Evolutionary conservation across 1,140 invertebrate genomes (phyloP), one percentile per base, ranked within the genome.

Genomic region (Dendrolimus kikuchii): DNA sequence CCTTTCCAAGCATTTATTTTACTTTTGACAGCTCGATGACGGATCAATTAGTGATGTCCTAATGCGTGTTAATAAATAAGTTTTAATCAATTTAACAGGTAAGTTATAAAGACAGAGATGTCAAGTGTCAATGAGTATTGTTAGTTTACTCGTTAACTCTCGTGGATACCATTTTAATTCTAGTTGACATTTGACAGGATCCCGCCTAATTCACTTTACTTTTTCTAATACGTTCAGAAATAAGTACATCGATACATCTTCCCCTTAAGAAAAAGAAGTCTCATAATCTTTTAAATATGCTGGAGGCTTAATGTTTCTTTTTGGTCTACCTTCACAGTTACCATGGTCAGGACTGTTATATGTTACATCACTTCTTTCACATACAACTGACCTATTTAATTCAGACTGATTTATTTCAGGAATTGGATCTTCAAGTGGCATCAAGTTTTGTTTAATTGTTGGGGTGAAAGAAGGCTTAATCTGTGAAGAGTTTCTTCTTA

Each of bases 401-500:
- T 42, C 41, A 7, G 41, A 42, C 41, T 7, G 6, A 42, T 42
- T 42, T 7, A 4, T 42, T 2, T 42, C 41, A 7, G n/a, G 41
- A n/a, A 3, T 42, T n/a, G 6, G 41, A 42, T 2, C n/a, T 42
- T 42, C n/a, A 7, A 42, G 41, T 7, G 41, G 41, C 6, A 42
- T n/a, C 6, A 42, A 42, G n/a, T n/a, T 42, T 42, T 42, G 41
- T 42, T 42, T 42, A 7, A 42, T 2, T 42, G 4, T 9, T 46
- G 23, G 23, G 6, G 23, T 9, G 6, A 46, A 46, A 8, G 8
- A 49, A 38, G 47, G 47, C 9, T 49, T 49, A 5, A 49, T 7
- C 37, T 49, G 47, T 49, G 47, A 49, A 7, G 47, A 23, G 37
- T 49, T 49, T 49, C 47, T 49, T 37, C 47, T 23, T 37, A 49